phyloP scores from a whole-genome alignment of 2,113 vertebrate genomes.

The Lipophrys pholis region DNA sequence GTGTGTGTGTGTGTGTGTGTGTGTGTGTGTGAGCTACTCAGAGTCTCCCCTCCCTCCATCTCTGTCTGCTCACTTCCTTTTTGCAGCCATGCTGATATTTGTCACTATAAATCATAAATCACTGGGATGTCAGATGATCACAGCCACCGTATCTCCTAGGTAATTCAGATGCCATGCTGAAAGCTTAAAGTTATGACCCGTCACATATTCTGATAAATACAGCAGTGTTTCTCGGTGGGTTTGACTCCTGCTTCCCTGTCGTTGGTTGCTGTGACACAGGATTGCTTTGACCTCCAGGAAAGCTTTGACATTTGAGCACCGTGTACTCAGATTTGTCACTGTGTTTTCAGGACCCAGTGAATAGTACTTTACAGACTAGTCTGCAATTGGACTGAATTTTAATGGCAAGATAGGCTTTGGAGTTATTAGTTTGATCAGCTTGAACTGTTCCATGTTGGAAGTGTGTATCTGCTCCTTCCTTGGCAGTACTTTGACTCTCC shows the following conservation, averaged over 20 bases:
- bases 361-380: not conserved
- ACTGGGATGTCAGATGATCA: conserved; percentile 34
- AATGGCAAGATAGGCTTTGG: not conserved
- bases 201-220: conserved; percentile 27
- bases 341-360: not conserved
- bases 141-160: conserved; percentile 23
- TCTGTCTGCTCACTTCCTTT: not conserved
- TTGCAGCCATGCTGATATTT: conserved; percentile 8
- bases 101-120: conserved; percentile 45
- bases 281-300: conserved; percentile 16
- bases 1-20: not conserved
- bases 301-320: conserved; percentile 19
- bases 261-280: not conserved
- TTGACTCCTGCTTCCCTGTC: not conserved
- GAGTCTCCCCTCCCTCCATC: no score
- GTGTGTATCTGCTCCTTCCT: not conserved
- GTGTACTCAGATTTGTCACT: not conserved
- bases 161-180: conserved; percentile 46
- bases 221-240: not conserved
- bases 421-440: not conserved
- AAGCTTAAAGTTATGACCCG: conserved; percentile 19
- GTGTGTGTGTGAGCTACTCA: not conserved
- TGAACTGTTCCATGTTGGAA: not conserved
- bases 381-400: not conserved
- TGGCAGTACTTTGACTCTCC: not conserved